phyloP scores from a whole-genome alignment of 2,888 invertebrate species.

The Volucella bombylans region DNA sequence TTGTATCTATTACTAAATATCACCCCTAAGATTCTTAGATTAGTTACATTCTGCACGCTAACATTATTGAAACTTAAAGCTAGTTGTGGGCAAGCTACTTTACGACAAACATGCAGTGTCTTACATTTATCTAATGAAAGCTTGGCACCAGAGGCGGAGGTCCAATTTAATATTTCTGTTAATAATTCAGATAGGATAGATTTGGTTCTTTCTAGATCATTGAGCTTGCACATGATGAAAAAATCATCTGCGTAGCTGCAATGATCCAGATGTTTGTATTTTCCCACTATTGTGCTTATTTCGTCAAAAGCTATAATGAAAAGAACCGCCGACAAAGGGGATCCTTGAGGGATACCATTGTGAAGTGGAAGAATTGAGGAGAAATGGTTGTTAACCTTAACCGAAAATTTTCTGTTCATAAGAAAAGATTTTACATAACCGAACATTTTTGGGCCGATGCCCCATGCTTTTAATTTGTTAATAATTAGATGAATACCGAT shows the following conservation, averaged over 20 bases:
- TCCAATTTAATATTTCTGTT: too few relatives aligned
- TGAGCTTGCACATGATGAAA: too few relatives aligned
- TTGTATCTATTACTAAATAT: constrained; percentile 1
- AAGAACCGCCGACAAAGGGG: too few relatives aligned
- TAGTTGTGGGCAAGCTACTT: neutral
- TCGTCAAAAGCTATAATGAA: neutral
- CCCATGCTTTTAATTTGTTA: constrained; percentile 23
- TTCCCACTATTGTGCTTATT: neutral
- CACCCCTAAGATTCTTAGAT: constrained; percentile 7
- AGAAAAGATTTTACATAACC: constrained; percentile 16
- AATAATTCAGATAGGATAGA: too few relatives aligned
- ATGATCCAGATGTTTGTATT: constrained; percentile 15
- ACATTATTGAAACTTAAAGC: neutral
- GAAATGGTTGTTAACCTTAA: neutral
- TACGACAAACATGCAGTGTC: constrained; percentile 16
- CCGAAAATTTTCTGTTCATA: constrained; percentile 2
- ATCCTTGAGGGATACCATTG: too few relatives aligned
- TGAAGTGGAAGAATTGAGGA: neutral
- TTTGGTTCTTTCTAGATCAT: neutral
- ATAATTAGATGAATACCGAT: constrained; percentile 32
- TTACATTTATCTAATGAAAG: neutral
- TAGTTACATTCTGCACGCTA: neutral
- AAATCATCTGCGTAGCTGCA: too few relatives aligned
- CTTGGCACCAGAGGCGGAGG: too few relatives aligned
- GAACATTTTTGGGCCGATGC: constrained; percentile 5